Conservation (phyloP, 2,888 invertebrate species). For the Ormyrus labotus region DNA sequence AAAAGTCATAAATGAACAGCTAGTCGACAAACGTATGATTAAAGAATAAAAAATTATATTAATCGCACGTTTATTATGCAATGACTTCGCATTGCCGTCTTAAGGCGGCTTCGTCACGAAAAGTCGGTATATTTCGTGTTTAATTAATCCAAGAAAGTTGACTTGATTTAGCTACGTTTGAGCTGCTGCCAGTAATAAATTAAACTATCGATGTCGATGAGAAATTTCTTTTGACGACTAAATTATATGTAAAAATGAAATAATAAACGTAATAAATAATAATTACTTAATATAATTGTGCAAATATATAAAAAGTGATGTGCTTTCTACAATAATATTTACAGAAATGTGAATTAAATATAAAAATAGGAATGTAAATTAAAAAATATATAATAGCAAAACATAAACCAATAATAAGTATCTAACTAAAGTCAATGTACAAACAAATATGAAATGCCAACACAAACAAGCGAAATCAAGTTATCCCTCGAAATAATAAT, state of each 20-base stretch:
- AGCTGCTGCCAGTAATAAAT: conserved; percentile 55
- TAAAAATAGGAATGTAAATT: conserved; percentile 5
- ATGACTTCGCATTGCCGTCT: conserved; percentile 57
- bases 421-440: conserved; percentile 25
- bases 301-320: conserved; percentile 16
- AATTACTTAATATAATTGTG: conserved; percentile 36
- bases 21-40: conserved; percentile 63
- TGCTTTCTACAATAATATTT: conserved; percentile 31
- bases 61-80: conserved; percentile 51
- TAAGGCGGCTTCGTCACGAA: conserved; percentile 50
- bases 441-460: conserved; percentile 58
- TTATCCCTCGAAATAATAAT: conserved; percentile 64
- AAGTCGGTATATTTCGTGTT: conserved; percentile 50
- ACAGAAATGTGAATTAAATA: conserved; percentile 16
- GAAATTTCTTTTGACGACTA: conserved; percentile 21
- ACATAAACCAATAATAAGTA: conserved; percentile 13
- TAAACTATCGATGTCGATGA: conserved; percentile 40
- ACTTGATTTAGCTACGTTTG: conserved; percentile 65
- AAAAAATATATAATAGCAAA: conserved; percentile 1
- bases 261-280: conserved; percentile 35
- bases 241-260: conserved; percentile 38
- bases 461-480: conserved; percentile 73
- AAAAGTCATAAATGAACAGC: conserved; percentile 73
- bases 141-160: conserved; percentile 58
- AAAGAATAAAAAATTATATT: conserved; percentile 60